These are phyloP conservation scores for Lepidurus arcticus DNA, from an alignment of 1,140 invertebrate species.

Conservation along the genomic window DNA sequence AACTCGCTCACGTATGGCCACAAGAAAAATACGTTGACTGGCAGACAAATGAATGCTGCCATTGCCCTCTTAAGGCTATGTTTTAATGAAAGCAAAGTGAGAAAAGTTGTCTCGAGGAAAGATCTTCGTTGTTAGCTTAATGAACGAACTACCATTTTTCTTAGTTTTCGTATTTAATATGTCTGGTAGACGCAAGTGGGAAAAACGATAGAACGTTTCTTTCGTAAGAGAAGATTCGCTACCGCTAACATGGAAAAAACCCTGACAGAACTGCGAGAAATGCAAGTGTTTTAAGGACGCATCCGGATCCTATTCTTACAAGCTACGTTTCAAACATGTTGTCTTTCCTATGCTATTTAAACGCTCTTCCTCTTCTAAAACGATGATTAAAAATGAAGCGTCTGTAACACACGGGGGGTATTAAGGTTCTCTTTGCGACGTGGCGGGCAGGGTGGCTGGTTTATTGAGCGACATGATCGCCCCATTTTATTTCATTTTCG, in stretches of 20 bases:
- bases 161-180: not conserved
- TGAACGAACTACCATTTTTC: not conserved
- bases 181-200: not conserved
- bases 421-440: not conserved
- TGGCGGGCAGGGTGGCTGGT: not conserved
- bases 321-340: not conserved
- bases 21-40: not conserved
- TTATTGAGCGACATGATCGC: no score
- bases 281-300: no score
- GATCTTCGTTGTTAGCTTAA: not conserved
- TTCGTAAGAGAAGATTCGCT: no score
- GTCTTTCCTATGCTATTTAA: not conserved
- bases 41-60: not conserved
- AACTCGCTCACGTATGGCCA: not conserved
- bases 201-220: no score
- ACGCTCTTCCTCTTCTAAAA: not conserved
- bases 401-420: not conserved
- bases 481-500: no score
- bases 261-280: no score
- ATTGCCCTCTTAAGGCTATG: not conserved
- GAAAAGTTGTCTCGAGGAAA: not conserved
- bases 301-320: not conserved
- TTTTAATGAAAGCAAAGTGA: slow-evolving; percentile 15
- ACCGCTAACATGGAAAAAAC: no score
- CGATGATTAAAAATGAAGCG: slow-evolving; percentile 9